Evolutionary conservation across 2,113 vertebrate genomes (phyloP), one percentile per base, ranked within the genome.

Genomic region (Brevimyrus niger): DNA sequence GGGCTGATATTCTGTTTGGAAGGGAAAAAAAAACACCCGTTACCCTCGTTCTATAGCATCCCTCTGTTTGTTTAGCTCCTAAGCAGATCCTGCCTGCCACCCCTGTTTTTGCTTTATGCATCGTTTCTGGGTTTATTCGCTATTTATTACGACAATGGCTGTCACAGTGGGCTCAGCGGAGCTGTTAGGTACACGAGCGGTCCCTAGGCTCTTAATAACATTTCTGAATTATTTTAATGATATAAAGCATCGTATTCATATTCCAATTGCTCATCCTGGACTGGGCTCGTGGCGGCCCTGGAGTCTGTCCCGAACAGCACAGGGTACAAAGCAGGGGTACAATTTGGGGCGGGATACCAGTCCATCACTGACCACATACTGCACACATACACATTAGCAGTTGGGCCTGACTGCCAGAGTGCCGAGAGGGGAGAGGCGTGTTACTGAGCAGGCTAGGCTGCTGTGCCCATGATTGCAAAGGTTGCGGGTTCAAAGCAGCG

Each of bases 101-200:
- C 90, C 90, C 65, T 61, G 73, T 0, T 13, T 51, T 38, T 87
- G 48, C 17, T 86, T 88, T 19, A 85, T 87, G 89, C 38, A 87
- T 65, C 61, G 76, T 83, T 87, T 89, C 82, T 55, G 83, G 82
- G 89, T 85, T 80, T 55, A 88, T 65, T 90, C 87, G 44, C 4
- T 76, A 87, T 89, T 61, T 89, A 88, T 92, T 91, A 92, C 88
- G 90, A 89, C 91, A 92, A 90, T 90, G 50, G 84, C 50, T 89
- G 90, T 89, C 88, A 90, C 47, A 47, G 89, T 84, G n/a, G 86
- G 85, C 88, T 87, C 58, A 73, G 83, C 44, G 3, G 82, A 88
- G 87, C 76, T 80, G 35, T 35, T 80, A 19, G 73, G 61, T 31
- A 13, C n/a, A 31, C 0, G 10, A 80, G 73, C 15, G 42, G 73